These are phyloP conservation scores for Thinocorus orbignyianus DNA, from an alignment of 2,113 vertebrate genomes.

Conservation along the genomic window DNA sequence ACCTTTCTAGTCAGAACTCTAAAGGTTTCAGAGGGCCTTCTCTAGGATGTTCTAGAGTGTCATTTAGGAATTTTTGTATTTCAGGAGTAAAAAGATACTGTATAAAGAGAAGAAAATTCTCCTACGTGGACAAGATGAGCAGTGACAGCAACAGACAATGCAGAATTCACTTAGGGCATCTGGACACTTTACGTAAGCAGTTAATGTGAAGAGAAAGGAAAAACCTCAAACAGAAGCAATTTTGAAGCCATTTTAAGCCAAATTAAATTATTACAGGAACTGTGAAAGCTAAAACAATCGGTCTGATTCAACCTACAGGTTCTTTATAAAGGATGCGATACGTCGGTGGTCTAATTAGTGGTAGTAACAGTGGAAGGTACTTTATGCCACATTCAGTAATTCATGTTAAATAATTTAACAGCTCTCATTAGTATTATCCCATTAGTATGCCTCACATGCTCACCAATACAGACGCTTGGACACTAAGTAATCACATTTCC, in stretches of 20 bases:
- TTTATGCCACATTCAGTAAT: neutral
- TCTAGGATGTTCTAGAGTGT: neutral
- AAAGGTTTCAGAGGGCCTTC: neutral
- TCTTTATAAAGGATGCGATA: neutral
- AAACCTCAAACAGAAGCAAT: neutral
- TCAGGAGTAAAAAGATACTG: neutral
- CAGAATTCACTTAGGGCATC: neutral
- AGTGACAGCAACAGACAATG: neutral
- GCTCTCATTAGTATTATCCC: conserved; percentile 2
- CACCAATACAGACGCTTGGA: neutral
- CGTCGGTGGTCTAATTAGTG: neutral
- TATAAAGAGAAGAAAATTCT: neutral
- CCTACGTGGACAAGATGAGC: neutral
- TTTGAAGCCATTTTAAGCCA: neutral
- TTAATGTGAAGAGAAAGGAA: neutral
- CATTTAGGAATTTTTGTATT: neutral
- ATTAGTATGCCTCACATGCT: neutral
- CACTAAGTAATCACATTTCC: neutral
- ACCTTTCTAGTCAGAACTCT: neutral
- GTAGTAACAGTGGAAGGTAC: neutral
- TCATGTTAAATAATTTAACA: conserved; percentile 45
- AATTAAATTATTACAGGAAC: neutral
- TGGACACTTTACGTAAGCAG: neutral
- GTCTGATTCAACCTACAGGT: neutral
- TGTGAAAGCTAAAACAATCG: neutral